These are phyloP conservation scores for Trisateles emortualis DNA, from an alignment of 2,888 invertebrate genomes.

Conservation along the genomic window DNA sequence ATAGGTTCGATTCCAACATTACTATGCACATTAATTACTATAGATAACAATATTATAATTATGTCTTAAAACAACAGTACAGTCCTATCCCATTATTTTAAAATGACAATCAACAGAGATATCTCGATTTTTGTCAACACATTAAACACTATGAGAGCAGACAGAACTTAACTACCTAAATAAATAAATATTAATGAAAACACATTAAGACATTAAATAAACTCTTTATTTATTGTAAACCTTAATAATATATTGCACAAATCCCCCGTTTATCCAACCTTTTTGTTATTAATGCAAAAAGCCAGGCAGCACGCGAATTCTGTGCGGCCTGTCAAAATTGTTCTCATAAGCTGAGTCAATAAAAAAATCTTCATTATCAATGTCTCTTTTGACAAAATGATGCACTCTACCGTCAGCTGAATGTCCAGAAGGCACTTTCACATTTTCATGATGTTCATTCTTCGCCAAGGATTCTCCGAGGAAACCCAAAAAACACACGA, in stretches of 20 bases:
- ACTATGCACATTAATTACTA: too few species aligned
- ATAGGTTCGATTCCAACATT: too few species aligned
- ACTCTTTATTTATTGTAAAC: conserved; percentile 34
- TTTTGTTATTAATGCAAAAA: conserved; percentile 60
- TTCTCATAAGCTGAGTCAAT: conserved; percentile 56
- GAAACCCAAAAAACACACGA: conserved; percentile 53
- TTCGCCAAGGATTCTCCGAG: conserved; percentile 44
- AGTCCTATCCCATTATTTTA: too few species aligned
- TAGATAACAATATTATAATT: too few species aligned
- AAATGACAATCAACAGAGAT: too few species aligned
- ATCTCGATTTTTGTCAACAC: too few species aligned
- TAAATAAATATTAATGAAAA: conserved; percentile 13
- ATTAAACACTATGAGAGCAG: too few species aligned
- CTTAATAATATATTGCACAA: conserved; percentile 30
- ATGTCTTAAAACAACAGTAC: too few species aligned
- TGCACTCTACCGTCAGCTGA: conserved; percentile 22
- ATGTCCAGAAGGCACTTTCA: conserved; percentile 1
- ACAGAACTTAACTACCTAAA: too few species aligned
- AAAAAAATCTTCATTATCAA: conserved; percentile 57
- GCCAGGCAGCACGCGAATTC: conserved; percentile 70
- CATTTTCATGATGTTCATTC: conserved; percentile 6
- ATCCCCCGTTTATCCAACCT: conserved; percentile 6
- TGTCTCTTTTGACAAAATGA: conserved; percentile 67
- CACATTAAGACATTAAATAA: conserved; percentile 42
- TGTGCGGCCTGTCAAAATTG: conserved; percentile 63